A percentile compares a stretch with the other conserved stretches of the same genome.
phyloP scores from a whole-genome alignment of 2,797 vertebrate genomes.

The Thalassophryne amazonica region DNA sequence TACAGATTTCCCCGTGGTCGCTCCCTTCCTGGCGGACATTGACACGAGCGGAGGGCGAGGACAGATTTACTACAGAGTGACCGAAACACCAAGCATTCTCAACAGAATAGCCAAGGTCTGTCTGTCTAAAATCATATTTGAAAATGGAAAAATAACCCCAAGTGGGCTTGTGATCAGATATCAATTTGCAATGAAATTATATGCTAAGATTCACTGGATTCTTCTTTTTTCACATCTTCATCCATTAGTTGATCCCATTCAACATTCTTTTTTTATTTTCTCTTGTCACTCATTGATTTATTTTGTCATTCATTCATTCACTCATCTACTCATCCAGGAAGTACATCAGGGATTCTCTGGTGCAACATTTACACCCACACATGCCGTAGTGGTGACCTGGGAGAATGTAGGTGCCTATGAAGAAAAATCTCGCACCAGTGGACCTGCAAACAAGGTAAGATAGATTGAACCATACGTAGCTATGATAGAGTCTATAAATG shows the following conservation, averaged over 20 bases:
- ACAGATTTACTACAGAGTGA: slow-evolving; percentile 87
- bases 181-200: too few relatives aligned
- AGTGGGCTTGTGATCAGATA: too few relatives aligned
- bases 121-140: too few relatives aligned
- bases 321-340: slow-evolving; percentile 62
- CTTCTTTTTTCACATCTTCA: slow-evolving; percentile 27
- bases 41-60: slow-evolving; percentile 88
- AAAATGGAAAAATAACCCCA: too few relatives aligned
- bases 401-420: slow-evolving; percentile 88
- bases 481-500: too few relatives aligned
- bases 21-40: slow-evolving; percentile 92
- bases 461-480: not conserved
- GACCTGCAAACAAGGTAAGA: slow-evolving; percentile 79
- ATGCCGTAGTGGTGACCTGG: slow-evolving; percentile 89
- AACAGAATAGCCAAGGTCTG: slow-evolving; percentile 65
- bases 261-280: not conserved
- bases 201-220: slow-evolving; percentile 11
- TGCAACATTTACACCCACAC: slow-evolving; percentile 78
- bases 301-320: slow-evolving; percentile 18
- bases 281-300: not conserved
- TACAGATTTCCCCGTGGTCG: slow-evolving; percentile 92
- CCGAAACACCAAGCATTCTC: slow-evolving; percentile 77
- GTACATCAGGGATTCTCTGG: slow-evolving; percentile 83
- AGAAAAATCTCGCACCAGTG: slow-evolving; percentile 60
- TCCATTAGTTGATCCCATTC: slow-evolving; percentile 46